Evolutionary conservation across 2,113 vertebrate species (phyloP), one percentile per base, ranked within the genome.

Genomic region (Nestor notabilis): DNA sequence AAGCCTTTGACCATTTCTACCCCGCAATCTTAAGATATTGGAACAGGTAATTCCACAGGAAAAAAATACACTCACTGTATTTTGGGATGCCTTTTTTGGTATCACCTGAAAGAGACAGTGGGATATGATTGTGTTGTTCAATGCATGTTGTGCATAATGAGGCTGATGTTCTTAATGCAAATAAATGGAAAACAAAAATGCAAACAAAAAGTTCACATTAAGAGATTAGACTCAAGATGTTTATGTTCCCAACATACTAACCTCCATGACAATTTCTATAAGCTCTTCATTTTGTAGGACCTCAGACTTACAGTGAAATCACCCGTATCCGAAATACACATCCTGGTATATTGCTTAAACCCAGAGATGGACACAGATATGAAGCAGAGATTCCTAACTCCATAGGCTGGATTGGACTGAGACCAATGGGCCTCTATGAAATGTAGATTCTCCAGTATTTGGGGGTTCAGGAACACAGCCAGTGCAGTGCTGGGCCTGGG

Each of bases 401-500:
- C 9, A 3, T 15, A 3, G 49, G 31, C 37, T 91, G 35, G 25
- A 35, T 5, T 50, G 50, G 39, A 68, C 37, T 79, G 66, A 86
- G 29, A 49, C n/a, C 9, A 58, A 18, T 29, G 20, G 21, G 46
- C 37, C 28, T 39, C 25, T 39, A 27, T 1, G 60, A 37, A 81
- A 77, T 11, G 13, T 13, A 66, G 31, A 50, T 60, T 66, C 16
- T 74, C 41, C 55, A 7, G 56, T 52, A 55, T 64, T 37, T 81
- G 39, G 5, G 37, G 7, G 8, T 58, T 77, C 47, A 64, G 71
- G 43, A 86, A 23, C 17, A 49, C 0, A 0, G 25, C 35, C 21
- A 50, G 17, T 49, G 64, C 53, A 39, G 75, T 46, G 15, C 37
- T 77, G 70, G 41, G 5, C 28, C 74, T 56, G 23, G 21, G 50